Conservation (phyloP, 2,113 vertebrate species). For the Cryptomyrus ogoouensis region DNA sequence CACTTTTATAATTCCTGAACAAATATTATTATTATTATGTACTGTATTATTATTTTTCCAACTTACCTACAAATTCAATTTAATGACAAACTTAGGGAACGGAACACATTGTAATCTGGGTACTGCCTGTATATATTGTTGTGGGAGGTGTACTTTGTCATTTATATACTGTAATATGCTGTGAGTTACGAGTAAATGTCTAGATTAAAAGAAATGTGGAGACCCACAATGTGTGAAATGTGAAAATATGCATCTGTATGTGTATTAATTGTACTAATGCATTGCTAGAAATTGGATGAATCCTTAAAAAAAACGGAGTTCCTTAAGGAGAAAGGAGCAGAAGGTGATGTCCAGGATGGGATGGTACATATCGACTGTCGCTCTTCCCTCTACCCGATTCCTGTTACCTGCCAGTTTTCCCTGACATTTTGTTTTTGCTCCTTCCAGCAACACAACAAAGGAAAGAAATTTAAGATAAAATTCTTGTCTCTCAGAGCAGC, state of each 20-base stretch:
- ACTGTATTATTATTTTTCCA: no score
- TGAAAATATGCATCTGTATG: background rate
- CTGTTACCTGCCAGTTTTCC: background rate
- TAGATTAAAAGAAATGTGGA: background rate
- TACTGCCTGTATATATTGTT: background rate
- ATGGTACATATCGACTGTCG: background rate
- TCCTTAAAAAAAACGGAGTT: background rate
- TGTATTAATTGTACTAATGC: background rate
- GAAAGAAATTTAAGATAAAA: constrained; percentile 34
- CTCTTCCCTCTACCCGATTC: background rate
- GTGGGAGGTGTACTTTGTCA: background rate
- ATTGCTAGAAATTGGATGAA: background rate
- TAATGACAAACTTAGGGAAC: no score
- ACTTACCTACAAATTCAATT: no score
- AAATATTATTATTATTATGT: no score
- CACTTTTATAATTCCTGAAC: no score
- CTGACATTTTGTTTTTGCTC: background rate
- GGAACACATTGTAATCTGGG: no score
- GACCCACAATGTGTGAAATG: no score
- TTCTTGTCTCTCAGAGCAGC: constrained; percentile 24
- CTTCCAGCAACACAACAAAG: constrained; percentile 33
- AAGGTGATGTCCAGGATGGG: constrained; percentile 23
- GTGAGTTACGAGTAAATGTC: background rate
- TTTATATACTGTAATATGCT: background rate
- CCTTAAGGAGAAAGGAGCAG: constrained; percentile 10